Evolutionary conservation across 2,888 invertebrate genomes (phyloP), one percentile per base, ranked within the genome.

Genomic region (Philopedon plagiatum): DNA sequence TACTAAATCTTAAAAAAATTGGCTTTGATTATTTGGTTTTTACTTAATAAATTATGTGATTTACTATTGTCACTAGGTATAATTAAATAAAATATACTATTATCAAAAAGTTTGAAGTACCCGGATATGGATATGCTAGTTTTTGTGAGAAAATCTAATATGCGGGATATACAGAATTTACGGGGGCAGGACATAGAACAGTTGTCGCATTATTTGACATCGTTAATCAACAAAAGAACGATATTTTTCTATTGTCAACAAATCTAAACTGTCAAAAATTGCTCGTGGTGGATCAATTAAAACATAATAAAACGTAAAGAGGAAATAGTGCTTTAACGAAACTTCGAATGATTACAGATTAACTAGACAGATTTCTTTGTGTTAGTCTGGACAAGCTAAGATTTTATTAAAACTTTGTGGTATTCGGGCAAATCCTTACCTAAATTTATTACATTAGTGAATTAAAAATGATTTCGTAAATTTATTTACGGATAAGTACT

Each of bases 151-250:
- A 46, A 51, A 18, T 18, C 13, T 23, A 80, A 74, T 76, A 77
- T 76, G 77, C 80, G 79, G 81, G 78, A 79, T 78, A 78, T 77
- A 76, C 61, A 74, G 76, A 79, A 81, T 82, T 82, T 81, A 82
- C 81, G 80, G 81, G 81, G 81, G 80, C 81, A 81, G 78, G 77
- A 73, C 72, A 56, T 57, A 75, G 15, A 51, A 39, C 9, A 41
- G 39, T 65, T 78, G 73, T n/a, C n/a, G n/a, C n/a, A n/a, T n/a
- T 76, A 58, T 71, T 64, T 72, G 74, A 73, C 72, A 74, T 64
- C 63, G 68, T 75, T 65, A 65, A 69, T 72, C 72, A 68, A 73
- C 72, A 69, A 73, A 60, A 65, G 64, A 60, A 68, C 39, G 46
- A 65, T 46, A 69, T 60, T 61, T 64, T 71, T 61, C 65, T 71